Evolutionary conservation across 2,888 invertebrate genomes (phyloP), one percentile per base, ranked within the genome.

Genomic region (Leptinotarsa rubiginosa): DNA sequence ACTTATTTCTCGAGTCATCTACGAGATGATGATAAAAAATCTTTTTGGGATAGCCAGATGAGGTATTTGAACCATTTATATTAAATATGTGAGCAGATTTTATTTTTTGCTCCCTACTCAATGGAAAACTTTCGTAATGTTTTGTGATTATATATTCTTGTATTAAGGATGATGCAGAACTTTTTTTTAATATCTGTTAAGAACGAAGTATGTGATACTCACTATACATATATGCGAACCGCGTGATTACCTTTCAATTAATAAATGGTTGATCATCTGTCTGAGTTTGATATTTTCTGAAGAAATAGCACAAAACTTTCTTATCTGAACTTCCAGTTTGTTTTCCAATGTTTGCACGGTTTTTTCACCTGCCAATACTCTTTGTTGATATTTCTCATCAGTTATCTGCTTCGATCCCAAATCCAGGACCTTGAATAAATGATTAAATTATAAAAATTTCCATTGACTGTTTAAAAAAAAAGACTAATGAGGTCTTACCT

Each of bases 261-360:
- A 86, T 80, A 96, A 89, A 77, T 94, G 92, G 83, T 96, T 94
- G 70, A 97, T 96, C 81, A 94, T 93, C 12, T 92, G 90, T 31
- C 97, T 89, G 83, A 96, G 89, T 80, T 90, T 90, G 66, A 90
- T 89, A 85, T 96, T 96, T 73, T 93, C 92, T 1, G 93, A 91
- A 75, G 94, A 91, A 20, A 94, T 92, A 4, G 91, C 89, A 86
- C 95, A 94, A 85, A 94, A 95, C 83, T 93, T 92, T 84, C 93
- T 93, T 83, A 93, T 93, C 72, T 83, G 81, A 0, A 94, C 93
- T 83, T 95, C 94, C 49, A 94, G 88, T 0, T 94, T 91, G 86
- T 95, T 94, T 86, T 95, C 94, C 72, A 95, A 86, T 76, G 92
- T 93, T 22, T 90, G 89, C n/a, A 94, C 89, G 79, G 89, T 87